These are phyloP conservation scores for Achatina immaculata DNA, from an alignment of 1,140 invertebrate species.

Conservation along the genomic window DNA sequence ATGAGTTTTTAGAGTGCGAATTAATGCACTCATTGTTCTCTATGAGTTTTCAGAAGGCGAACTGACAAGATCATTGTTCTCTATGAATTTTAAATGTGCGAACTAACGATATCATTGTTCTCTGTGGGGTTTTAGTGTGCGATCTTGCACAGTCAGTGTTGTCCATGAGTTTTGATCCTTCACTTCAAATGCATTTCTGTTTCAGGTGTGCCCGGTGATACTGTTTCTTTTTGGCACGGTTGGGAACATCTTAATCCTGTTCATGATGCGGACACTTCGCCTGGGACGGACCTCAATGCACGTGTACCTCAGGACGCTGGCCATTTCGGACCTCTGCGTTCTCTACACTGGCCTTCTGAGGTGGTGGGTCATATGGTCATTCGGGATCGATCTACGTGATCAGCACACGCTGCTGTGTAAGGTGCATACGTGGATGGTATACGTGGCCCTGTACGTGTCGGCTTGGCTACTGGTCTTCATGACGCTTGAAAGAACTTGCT, in stretches of 20 bases:
- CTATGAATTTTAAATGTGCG: too few species aligned
- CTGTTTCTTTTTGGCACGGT: conserved; percentile 48
- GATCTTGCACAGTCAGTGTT: too few species aligned
- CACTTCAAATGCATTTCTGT: too few species aligned
- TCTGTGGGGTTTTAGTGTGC: too few species aligned
- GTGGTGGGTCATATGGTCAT: conserved; percentile 47
- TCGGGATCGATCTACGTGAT: conserved; percentile 46
- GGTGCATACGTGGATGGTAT: conserved; percentile 45
- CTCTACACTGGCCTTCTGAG: conserved; percentile 51
- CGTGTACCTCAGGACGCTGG: conserved; percentile 44
- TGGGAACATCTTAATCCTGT: conserved; percentile 46
- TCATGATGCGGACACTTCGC: conserved; percentile 39
- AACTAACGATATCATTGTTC: too few species aligned
- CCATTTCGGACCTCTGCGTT: conserved; percentile 46
- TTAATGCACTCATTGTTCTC: too few species aligned
- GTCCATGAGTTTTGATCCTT: too few species aligned
- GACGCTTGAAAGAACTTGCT: conserved; percentile 52
- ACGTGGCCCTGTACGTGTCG: conserved; percentile 43
- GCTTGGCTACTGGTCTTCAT: conserved; percentile 54
- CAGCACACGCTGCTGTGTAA: conserved; percentile 44
- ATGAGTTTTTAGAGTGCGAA: too few species aligned
- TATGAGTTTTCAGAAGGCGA: too few species aligned
- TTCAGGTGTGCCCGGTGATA: conserved; percentile 40
- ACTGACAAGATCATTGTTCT: too few species aligned
- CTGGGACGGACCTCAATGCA: conserved; percentile 38